A percentile compares a stretch with the other conserved stretches of the same genome.
These are phyloP conservation scores for Nasonia vitripennis DNA, from an alignment of 1,140 invertebrate genomes.

Conservation along the genomic window DNA sequence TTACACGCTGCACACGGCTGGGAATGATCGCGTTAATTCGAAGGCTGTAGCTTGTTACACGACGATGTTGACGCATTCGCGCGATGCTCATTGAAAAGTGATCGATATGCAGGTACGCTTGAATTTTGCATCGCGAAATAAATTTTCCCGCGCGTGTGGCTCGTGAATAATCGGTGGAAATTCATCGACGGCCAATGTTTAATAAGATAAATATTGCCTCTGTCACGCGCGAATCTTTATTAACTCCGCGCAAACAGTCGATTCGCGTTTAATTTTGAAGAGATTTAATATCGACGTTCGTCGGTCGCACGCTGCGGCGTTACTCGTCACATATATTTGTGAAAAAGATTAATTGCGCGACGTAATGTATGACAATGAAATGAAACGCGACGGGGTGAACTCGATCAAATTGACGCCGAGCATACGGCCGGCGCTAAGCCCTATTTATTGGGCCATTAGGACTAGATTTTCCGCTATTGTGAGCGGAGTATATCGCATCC, in stretches of 20 bases:
- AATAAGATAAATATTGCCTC: not conserved
- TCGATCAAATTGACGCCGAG: conserved; percentile 10
- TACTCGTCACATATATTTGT: not conserved
- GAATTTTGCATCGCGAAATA: not conserved
- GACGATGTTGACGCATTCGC: not conserved
- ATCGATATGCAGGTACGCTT: not conserved
- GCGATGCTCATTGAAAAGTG: not conserved
- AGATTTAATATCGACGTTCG: no score
- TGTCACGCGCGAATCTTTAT: not conserved
- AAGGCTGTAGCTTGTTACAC: not conserved
- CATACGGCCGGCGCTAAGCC: conserved; percentile 17
- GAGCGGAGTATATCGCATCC: not conserved
- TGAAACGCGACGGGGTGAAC: not conserved
- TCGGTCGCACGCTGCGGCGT: no score
- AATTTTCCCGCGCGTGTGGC: no score
- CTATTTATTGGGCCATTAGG: conserved; percentile 27
- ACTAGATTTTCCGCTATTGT: conserved; percentile 46
- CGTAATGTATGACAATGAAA: conserved; percentile 11
- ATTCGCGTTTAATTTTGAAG: not conserved
- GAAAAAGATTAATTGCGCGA: conserved; percentile 19
- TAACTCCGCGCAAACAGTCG: not conserved
- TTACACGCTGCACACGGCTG: no score
- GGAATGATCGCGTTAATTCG: not conserved
- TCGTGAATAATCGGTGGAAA: not conserved
- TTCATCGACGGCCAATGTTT: not conserved